phyloP scores from a whole-genome alignment of 2,797 vertebrate species.

The Enteromius mattozi region DNA sequence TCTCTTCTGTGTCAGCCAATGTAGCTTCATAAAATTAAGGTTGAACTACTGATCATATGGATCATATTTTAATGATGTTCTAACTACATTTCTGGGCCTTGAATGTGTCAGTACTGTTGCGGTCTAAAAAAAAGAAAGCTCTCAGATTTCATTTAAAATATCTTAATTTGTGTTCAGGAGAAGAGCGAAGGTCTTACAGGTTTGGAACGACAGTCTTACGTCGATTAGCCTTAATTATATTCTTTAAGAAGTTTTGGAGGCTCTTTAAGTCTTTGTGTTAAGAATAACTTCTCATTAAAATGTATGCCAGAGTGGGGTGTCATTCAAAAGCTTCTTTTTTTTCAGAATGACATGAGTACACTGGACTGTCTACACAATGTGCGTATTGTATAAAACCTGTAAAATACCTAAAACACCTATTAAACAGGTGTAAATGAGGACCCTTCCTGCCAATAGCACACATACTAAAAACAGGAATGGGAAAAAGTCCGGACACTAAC shows the following conservation, averaged over 20 bases:
- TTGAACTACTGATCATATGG: neutral
- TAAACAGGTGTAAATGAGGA: slow-evolving; percentile 38
- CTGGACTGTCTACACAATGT: neutral
- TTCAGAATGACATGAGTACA: neutral
- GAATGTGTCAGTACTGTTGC: no score
- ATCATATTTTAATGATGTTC: neutral
- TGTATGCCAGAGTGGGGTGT: neutral
- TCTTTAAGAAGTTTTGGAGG: neutral
- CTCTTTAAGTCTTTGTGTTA: neutral
- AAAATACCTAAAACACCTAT: neutral
- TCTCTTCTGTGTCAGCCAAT: neutral
- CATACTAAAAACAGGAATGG: slow-evolving; percentile 34
- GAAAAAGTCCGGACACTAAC: slow-evolving; percentile 76
- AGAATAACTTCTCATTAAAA: neutral
- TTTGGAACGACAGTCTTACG: no score
- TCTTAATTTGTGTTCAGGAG: neutral
- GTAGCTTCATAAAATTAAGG: neutral
- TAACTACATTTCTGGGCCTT: neutral
- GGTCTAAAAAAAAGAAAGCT: no score
- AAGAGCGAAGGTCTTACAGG: neutral
- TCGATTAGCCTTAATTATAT: slow-evolving; percentile 5
- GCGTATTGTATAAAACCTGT: neutral
- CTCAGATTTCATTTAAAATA: neutral
- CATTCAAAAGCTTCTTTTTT: neutral
- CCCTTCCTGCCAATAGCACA: slow-evolving; percentile 45